Base-by-base conservation (phyloP, 2,888 invertebrate genomes). In the Acrobasis consociella region DNA sequence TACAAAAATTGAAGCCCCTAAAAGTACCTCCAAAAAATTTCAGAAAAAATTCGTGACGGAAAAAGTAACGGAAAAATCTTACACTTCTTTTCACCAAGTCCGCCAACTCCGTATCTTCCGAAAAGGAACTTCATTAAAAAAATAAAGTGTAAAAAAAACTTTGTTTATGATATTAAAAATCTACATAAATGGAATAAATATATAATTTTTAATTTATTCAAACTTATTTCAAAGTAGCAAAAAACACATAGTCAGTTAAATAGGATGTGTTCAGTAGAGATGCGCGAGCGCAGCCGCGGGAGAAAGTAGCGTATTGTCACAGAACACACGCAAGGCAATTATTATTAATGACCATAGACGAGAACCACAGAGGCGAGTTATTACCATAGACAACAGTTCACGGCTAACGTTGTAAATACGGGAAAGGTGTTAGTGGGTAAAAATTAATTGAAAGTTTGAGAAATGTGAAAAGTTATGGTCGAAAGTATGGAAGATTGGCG, bases 201-300 rank as follows among this genome's bases (percentile, higher is more conserved):
- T 1, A 42, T 5, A 10, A 1, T 11, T 42, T 42, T 42, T 10
- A 9, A 1, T 42, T 2, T 42, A 42, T 42, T 42, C 11, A 1
- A 42, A 42, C 0, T 10, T 1, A 11, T 42, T 13, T 42, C 9
- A 42, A 13, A 10, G n/a, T 46, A 1, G n/a, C 42, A 46, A 13
- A 42, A 42, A 13, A n/a, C 46, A 46, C 3, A 1, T 13, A n/a
- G 11, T n/a, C 46, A 46, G 46, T 46, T 37, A 38, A 59, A 49
- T 49, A 59, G 59, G 59, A 60, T 51, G 60, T 42, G 11, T 46
- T 42, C 11, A 11, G 38, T 22, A 55, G 42, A 64, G 63, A 64
- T 60, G 62, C 64, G 62, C 64, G 17, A 17, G 51, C 64, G 64
- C 63, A 62, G 51, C 46, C 52, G 56, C 31, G 63, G 59, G 64